These are phyloP conservation scores for Girardinichthys multiradiatus DNA, from an alignment of 2,113 vertebrate genomes.

Conservation along the genomic window DNA sequence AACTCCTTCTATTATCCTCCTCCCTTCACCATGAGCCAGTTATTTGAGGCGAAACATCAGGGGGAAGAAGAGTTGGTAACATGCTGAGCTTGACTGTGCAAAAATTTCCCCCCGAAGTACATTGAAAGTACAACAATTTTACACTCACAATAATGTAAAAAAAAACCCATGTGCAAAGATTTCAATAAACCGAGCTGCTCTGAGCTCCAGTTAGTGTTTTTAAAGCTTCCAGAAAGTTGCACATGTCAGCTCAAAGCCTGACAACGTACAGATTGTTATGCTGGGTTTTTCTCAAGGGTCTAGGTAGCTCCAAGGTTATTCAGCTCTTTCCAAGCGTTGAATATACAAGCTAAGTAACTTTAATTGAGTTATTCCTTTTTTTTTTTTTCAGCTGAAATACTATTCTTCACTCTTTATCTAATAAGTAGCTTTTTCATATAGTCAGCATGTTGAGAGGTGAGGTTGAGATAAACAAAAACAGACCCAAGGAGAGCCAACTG, in stretches of 20 bases:
- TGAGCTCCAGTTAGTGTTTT: conserved; percentile 43
- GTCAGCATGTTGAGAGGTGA: background rate
- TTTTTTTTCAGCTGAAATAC: background rate
- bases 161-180: conserved; percentile 28
- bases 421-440: background rate
- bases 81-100: conserved; percentile 35
- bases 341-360: conserved; percentile 10
- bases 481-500: conserved; percentile 20
- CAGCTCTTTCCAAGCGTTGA: conserved; percentile 20
- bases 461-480: conserved; percentile 22
- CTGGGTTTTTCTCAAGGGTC: conserved; percentile 25
- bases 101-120: conserved; percentile 30
- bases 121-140: too few relatives aligned
- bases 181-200: conserved; percentile 59
- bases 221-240: conserved; percentile 43
- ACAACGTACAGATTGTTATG: conserved; percentile 35
- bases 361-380: conserved; percentile 13
- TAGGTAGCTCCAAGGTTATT: conserved; percentile 13
- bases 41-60: conserved; percentile 29
- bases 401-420: background rate
- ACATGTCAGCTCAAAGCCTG: conserved; percentile 33
- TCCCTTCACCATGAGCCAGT: background rate
- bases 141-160: conserved; percentile 3
- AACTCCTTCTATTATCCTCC: too few relatives aligned
- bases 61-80: conserved; percentile 23